Evolutionary conservation across 2,113 vertebrate genomes (phyloP).

Genomic region (Corvus moneduloides): DNA sequence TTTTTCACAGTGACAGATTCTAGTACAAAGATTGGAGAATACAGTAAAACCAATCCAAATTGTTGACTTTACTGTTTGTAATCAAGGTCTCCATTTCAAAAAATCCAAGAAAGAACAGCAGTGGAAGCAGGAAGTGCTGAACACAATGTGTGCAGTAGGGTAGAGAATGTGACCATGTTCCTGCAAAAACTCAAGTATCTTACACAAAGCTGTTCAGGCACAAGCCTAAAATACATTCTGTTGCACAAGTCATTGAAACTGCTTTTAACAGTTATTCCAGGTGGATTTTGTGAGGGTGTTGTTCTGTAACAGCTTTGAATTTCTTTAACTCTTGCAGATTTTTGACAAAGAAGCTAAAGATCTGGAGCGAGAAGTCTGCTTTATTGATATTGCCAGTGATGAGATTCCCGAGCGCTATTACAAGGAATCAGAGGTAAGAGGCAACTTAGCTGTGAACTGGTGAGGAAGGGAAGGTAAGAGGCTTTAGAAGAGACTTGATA

Average conservation of each 20-base stretch:
- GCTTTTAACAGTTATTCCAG: not conserved
- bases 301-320: not conserved
- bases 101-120: not conserved
- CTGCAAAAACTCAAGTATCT: not conserved
- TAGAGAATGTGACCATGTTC: not conserved
- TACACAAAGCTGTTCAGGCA: not conserved
- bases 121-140: not conserved
- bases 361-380: slow-evolving; percentile 93
- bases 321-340: slow-evolving; percentile 80
- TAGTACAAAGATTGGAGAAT: not conserved
- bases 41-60: not conserved
- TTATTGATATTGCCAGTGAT: slow-evolving; percentile 94
- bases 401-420: slow-evolving; percentile 98
- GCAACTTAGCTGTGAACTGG: not conserved
- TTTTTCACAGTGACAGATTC: not conserved
- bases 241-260: not conserved
- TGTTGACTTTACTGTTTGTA: not conserved
- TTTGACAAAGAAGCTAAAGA: slow-evolving; percentile 93
- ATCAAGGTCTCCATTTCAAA: not conserved
- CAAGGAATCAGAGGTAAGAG: slow-evolving; percentile 93
- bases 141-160: not conserved
- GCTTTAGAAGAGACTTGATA: not conserved
- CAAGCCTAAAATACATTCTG: not conserved
- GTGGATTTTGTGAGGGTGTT: not conserved
- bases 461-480: not conserved